Conservation (phyloP, 2,113 vertebrate species). For the Thymallus thymallus region DNA sequence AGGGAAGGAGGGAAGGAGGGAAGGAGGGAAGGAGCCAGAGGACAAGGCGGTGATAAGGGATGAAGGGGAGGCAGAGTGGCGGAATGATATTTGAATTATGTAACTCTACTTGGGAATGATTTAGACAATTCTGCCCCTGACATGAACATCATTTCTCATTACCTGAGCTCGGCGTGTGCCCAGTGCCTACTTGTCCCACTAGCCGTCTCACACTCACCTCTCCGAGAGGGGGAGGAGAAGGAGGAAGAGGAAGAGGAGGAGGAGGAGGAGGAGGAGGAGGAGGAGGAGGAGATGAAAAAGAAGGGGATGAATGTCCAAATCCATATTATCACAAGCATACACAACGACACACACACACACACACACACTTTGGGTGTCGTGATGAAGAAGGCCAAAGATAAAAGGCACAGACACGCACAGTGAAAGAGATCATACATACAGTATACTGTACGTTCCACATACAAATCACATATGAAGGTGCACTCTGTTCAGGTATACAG, state of each 20-base stretch:
- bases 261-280: conserved; percentile 7
- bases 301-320: not conserved
- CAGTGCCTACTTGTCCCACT: conserved; percentile 54
- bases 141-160: conserved; percentile 77
- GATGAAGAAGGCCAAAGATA: too few relatives aligned
- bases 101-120: conserved; percentile 73
- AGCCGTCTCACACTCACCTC: conserved; percentile 54
- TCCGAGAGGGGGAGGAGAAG: conserved; percentile 23
- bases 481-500: not conserved
- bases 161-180: conserved; percentile 64
- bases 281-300: conserved; percentile 11
- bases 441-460: too few relatives aligned
- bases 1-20: conserved; percentile 60
- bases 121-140: conserved; percentile 70
- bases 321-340: conserved; percentile 15
- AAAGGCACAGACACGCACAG: too few relatives aligned
- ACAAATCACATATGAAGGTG: not conserved
- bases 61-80: conserved; percentile 60
- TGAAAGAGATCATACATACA: too few relatives aligned
- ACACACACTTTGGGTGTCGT: too few relatives aligned
- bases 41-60: conserved; percentile 65
- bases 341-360: not conserved
- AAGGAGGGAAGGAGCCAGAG: conserved; percentile 47
- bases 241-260: too few relatives aligned
- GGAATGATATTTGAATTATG: conserved; percentile 76